Base-by-base conservation (phyloP, 2,888 invertebrate genomes). In the Emmelina monodactyla region DNA sequence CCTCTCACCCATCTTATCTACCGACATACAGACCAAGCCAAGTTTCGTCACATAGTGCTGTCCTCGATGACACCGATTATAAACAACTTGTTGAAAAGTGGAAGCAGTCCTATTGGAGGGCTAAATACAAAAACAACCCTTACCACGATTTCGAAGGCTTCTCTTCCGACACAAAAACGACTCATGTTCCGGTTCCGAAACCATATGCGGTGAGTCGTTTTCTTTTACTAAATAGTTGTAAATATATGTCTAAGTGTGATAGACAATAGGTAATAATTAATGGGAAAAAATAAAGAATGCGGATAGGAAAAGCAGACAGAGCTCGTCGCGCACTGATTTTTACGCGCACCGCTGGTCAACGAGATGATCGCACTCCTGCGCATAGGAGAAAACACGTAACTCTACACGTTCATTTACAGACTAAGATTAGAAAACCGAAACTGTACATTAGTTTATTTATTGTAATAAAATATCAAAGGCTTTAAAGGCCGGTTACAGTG, bases 251-350 rank as follows among this genome's bases (percentile, higher is more conserved):
- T 15, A 14, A 22, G 22, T 14, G 16, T 39, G 39, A 42, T 47
- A 41, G 47, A 51, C 51, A 54, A 53, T 52, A 53, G 56, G 55
- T 63, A 62, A 63, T 62, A 62, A 56, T 56, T 47, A 48, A 56
- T 25, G 56, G 61, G 68, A 68, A 64, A 62, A 56, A 47, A 59
- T 47, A 50, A 54, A 56, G 78, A 75, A 79, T 79, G 78, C 78
- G 78, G 78, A 78, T 75, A 62, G 64, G 62, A 66, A 66, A 63
- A 62, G 57, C 57, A 58, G 57, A 52, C 52, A 53, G 48, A 56
- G 58, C 55, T 55, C 76, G 72, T 76, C 70, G 59, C 67, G 78
- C 73, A 75, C 76, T 72, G 66, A 73, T 78, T 78, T 76, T 58
- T 52, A 65, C 66, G 62, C 53, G 55, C 46, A 42, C 49, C 55